phyloP scores from a whole-genome alignment of 2,888 invertebrate species.

The Drosophila sordidula region DNA sequence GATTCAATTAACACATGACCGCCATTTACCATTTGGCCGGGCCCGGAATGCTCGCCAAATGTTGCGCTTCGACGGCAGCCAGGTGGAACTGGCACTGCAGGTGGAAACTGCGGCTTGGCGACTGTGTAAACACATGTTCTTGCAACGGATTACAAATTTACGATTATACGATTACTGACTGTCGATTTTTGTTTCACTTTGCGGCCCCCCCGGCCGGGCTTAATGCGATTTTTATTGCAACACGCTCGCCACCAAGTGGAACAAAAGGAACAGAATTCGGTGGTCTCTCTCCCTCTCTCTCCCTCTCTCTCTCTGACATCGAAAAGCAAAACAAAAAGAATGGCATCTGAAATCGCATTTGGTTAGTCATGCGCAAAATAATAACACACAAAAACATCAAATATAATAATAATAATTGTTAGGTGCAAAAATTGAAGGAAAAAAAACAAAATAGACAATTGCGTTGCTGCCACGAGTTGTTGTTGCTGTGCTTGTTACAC shows the following conservation, averaged over 20 bases:
- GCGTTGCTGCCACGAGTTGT: slow-evolving; percentile 21
- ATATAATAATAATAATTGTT: slow-evolving; percentile 58
- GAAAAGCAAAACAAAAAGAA: slow-evolving; percentile 60
- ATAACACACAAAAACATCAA: slow-evolving; percentile 34
- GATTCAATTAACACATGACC: slow-evolving; percentile 67
- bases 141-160: slow-evolving; percentile 76
- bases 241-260: slow-evolving; percentile 57
- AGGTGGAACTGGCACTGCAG: slow-evolving; percentile 41
- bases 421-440: slow-evolving; percentile 38
- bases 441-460: slow-evolving; percentile 30
- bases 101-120: slow-evolving; percentile 11
- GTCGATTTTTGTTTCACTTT: slow-evolving; percentile 56
- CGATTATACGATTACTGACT: slow-evolving; percentile 59
- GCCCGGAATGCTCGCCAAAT: slow-evolving; percentile 22
- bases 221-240: slow-evolving; percentile 70
- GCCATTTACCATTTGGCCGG: slow-evolving; percentile 32
- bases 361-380: slow-evolving; percentile 80
- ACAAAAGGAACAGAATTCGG: slow-evolving; percentile 47
- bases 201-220: slow-evolving; percentile 5
- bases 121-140: slow-evolving; percentile 75
- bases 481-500: slow-evolving; percentile 60
- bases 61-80: slow-evolving; percentile 32
- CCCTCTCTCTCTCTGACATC: slow-evolving; percentile 12
- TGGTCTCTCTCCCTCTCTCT: too few relatives aligned
- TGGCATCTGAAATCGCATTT: slow-evolving; percentile 80